Evolutionary conservation across 2,113 vertebrate species (phyloP).

Genomic region (Grammomys dolichurus): DNA sequence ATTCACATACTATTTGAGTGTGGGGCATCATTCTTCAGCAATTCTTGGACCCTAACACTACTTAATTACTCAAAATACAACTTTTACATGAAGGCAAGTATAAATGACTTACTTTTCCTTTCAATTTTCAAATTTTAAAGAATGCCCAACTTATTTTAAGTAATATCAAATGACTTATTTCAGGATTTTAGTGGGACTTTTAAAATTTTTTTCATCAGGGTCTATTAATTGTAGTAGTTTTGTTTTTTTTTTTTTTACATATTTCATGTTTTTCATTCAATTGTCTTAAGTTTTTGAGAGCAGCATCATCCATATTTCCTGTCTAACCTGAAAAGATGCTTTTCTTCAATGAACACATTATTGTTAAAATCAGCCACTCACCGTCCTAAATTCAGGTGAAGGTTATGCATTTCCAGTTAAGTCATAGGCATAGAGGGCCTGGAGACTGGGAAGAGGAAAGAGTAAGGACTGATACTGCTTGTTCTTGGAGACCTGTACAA

Average conservation of each 20-base stretch:
- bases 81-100: neutral
- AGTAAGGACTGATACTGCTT: neutral
- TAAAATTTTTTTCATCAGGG: neutral
- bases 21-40: too few relatives aligned
- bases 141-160: conserved; percentile 6
- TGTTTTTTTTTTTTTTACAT: neutral
- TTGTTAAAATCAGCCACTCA: neutral
- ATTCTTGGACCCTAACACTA: neutral
- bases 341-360: conserved; percentile 8
- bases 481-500: conserved; percentile 31
- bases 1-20: too few relatives aligned
- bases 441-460: neutral
- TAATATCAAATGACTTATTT: conserved; percentile 8
- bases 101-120: conserved; percentile 34
- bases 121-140: conserved; percentile 44
- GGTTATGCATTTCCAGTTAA: neutral
- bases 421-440: neutral
- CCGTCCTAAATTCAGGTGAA: conserved; percentile 31
- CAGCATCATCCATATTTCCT: conserved; percentile 15
- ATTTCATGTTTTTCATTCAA: conserved; percentile 45
- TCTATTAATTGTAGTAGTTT: neutral
- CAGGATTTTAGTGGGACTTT: neutral
- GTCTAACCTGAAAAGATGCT: conserved; percentile 36
- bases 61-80: conserved; percentile 23
- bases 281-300: conserved; percentile 26